Base-by-base conservation (phyloP, 2,797 vertebrate species). In the Sarcoramphus papa region DNA sequence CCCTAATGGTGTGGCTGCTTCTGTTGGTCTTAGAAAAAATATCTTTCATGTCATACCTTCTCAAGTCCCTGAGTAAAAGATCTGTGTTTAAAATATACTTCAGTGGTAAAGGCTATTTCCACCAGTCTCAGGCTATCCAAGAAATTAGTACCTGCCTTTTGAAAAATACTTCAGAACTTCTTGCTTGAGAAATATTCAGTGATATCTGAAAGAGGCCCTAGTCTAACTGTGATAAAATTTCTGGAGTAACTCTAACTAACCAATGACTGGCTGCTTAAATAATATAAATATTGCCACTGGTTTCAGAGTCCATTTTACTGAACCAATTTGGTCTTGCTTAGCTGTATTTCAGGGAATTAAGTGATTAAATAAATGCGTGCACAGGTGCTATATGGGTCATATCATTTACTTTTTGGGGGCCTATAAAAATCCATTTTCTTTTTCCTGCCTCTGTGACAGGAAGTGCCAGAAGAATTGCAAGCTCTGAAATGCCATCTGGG, bases 401-500 rank as follows among this genome's bases (percentile, higher is more conserved):
- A 62, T 25, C 0, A 41, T 79, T 74, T 85, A 53, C 8, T 50
- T 91, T 82, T 33, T 67, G 50, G 87, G 12, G 14, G 20, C 8
- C 56, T 83, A 18, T 72, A 85, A 43, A 84, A 85, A 64, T 69
- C 45, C 4, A 14, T 91, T 94, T 94, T 82, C 53, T 92, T 91
- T 79, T 76, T 68, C 35, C 62, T 92, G 64, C 25, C 20, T 53
- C 53, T 80, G 35, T 88, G 57, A 75, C 57, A 91, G 84, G n/a
- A 96, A 85, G 48, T 80, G 6, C 27, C 56, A 88, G 62, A 91
- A 74, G 60, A 93, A 95, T 47, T 74, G 41, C 62, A 75, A 85
- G 41, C 73, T 91, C 65, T 95, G 84, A 92, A 95, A 84, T 94
- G 77, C 64, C 90, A 91, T 85, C 75, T 95, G 90, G 53, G 90